Base-by-base conservation (phyloP, 2,888 invertebrate genomes). In the Drosophila eohydei region DNA sequence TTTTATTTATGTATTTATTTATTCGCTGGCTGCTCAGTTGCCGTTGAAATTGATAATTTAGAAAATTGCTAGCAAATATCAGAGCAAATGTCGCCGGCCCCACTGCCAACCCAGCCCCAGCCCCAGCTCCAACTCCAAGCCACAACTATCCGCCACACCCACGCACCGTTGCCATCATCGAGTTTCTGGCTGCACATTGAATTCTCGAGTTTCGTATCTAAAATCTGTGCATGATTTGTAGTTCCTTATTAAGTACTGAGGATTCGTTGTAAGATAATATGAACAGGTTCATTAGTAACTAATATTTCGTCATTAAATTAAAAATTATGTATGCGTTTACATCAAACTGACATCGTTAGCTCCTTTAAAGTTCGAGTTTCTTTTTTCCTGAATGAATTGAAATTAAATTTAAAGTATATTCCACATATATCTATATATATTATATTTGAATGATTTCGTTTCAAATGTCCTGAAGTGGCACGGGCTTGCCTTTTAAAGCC, bases 41-140 rank as follows among this genome's bases (percentile, higher is more conserved):
- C 61, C 64, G 80, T 56, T 85, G 88, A 84, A 84, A 89, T 84
- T 89, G 88, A 89, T 84, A 84, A 84, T 84, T 88, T 84, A 88
- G 80, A 74, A 88, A 84, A 87, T 81, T 83, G 84, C 84, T 66
- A 65, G 71, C 73, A 85, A 88, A 86, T 83, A 70, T 80, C 88
- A 77, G 68, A 68, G 61, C 65, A 76, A 68, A 73, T 66, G 64
- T 62, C 54, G 36, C 46, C 40, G 36, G 28, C 34, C 38, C 16
- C 36, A 9, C 0, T 14, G 26, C 50, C 11, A n/a, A 21, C 6
- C 11, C 26, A 21, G 3, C 28, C 46, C 26, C 21, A 12, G 11
- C 21, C 44, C 44, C 44, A 0, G 12, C 12, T 1, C 16, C 43
- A 7, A n/a, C 46, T n/a, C 28, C 48, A 1, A 30, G 1, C 48